These are phyloP conservation scores for Luffia ferchaultella DNA, from an alignment of 2,888 invertebrate genomes.

Conservation along the genomic window DNA sequence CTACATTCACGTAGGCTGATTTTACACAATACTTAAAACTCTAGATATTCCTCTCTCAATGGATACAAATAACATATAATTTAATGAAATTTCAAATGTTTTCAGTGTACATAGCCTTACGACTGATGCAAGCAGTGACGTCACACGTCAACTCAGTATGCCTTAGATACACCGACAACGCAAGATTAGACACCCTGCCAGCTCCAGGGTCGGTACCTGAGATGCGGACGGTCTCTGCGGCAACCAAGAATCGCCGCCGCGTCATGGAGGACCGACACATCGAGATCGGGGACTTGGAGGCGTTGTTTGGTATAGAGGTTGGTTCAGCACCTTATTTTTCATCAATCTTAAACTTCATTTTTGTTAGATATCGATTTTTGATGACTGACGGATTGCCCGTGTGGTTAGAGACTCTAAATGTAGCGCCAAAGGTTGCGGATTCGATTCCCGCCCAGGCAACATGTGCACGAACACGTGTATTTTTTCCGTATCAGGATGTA, in stretches of 20 bases:
- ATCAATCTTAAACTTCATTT: no score
- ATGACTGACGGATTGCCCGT: no score
- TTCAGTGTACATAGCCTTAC: slow-evolving; percentile 76
- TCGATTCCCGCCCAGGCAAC: no score
- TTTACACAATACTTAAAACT: no score
- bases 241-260: slow-evolving; percentile 83
- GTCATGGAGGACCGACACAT: slow-evolving; percentile 94
- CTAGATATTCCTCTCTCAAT: no score
- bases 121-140: slow-evolving; percentile 78
- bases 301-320: slow-evolving; percentile 81
- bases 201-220: slow-evolving; percentile 65
- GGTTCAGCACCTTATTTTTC: slow-evolving; percentile 14
- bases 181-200: slow-evolving; percentile 68
- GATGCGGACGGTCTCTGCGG: slow-evolving; percentile 68
- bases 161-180: slow-evolving; percentile 73
- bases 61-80: no score
- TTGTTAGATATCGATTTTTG: no score
- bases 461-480: no score
- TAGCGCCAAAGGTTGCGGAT: no score
- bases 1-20: no score
- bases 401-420: no score
- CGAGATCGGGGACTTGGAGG: slow-evolving; percentile 83
- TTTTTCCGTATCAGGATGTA: no score
- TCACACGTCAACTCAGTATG: slow-evolving; percentile 77
- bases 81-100: slow-evolving; percentile 24